phyloP scores from a whole-genome alignment of 2,797 vertebrate genomes.

The Cyclura pinguis region DNA sequence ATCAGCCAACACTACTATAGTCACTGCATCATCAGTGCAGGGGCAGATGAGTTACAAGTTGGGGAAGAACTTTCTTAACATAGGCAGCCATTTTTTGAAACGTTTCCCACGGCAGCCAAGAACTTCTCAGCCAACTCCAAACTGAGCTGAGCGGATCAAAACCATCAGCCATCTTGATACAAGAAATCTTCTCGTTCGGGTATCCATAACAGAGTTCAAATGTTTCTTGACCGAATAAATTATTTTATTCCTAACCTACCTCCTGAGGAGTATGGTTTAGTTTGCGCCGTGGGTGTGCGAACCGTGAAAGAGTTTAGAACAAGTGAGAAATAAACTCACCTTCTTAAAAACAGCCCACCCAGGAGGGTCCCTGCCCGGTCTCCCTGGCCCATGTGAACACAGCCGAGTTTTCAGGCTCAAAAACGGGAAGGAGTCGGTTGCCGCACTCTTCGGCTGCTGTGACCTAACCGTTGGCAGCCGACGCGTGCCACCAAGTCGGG shows the following conservation, averaged over 20 bases:
- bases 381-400: not conserved
- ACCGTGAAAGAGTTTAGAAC: not conserved
- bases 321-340: not conserved
- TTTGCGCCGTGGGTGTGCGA: not conserved
- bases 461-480: not conserved
- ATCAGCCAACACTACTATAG: too few species aligned
- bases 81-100: not conserved
- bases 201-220: not conserved
- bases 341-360: too few species aligned
- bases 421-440: not conserved
- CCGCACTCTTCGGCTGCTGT: not conserved
- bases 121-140: not conserved
- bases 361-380: not conserved
- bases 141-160: not conserved
- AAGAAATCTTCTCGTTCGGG: too few species aligned
- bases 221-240: not conserved
- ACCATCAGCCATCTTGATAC: not conserved
- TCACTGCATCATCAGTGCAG: too few species aligned
- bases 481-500: not conserved
- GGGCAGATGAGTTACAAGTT: too few species aligned
- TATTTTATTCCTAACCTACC: not conserved
- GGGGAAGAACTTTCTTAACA: too few species aligned
- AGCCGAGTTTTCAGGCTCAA: not conserved
- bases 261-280: too few species aligned
- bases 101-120: too few species aligned